Percentiles rank a stretch among this genome's conserved stretches.
Conservation (phyloP, 2,888 invertebrate genomes). For the Campaea margaritaria region DNA sequence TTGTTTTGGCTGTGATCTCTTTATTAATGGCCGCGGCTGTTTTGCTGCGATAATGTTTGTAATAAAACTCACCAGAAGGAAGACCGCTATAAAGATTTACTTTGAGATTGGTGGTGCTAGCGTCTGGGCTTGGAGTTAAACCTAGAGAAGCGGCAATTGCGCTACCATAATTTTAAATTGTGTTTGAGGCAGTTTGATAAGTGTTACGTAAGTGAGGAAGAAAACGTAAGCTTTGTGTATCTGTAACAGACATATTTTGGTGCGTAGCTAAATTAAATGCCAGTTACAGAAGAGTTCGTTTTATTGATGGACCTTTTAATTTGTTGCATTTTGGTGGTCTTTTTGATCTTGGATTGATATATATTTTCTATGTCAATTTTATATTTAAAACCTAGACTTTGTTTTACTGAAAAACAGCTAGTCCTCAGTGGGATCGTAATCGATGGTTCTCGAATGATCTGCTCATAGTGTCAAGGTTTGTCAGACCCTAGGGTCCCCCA, state of each 20-base stretch:
- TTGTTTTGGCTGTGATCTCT: constrained; percentile 47
- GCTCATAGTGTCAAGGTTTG: too few relatives aligned
- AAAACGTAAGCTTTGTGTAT: background rate
- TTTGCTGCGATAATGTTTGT: constrained; percentile 46
- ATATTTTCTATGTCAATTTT: too few relatives aligned
- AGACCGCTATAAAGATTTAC: constrained; percentile 42
- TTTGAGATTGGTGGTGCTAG: constrained; percentile 37
- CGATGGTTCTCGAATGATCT: too few relatives aligned
- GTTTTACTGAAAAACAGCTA: too few relatives aligned
- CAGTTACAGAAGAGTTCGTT: too few relatives aligned
- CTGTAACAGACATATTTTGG: background rate
- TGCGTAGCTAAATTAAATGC: background rate
- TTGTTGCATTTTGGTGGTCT: too few relatives aligned
- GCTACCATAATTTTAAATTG: constrained; percentile 1
- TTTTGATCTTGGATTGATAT: too few relatives aligned
- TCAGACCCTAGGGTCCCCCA: too few relatives aligned
- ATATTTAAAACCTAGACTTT: too few relatives aligned
- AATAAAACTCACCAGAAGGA: constrained; percentile 44
- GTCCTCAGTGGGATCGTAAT: too few relatives aligned
- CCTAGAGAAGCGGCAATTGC: constrained; percentile 19
- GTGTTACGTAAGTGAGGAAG: background rate
- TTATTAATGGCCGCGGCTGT: constrained; percentile 47
- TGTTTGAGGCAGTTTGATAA: constrained; percentile 6
- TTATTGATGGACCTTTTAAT: too few relatives aligned
- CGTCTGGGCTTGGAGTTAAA: constrained; percentile 33